These are phyloP conservation scores for Alectoris magna DNA, from an alignment of 2,797 vertebrate genomes.

Conservation along the genomic window DNA sequence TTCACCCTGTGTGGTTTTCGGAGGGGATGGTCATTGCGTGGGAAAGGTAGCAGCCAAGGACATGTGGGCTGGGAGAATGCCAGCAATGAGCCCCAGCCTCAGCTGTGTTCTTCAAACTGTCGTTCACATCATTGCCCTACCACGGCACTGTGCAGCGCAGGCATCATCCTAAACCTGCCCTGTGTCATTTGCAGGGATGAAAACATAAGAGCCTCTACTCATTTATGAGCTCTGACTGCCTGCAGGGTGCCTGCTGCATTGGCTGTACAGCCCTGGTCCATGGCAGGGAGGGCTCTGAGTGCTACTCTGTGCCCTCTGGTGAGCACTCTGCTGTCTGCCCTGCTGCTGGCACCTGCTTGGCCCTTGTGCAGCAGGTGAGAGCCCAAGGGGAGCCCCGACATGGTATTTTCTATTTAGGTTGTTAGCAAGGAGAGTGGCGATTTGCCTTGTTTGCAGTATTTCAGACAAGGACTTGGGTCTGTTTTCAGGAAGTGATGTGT, in stretches of 20 bases:
- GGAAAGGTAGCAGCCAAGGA: background rate
- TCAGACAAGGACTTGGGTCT: background rate
- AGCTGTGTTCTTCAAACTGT: background rate
- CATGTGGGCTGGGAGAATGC: accelerated
- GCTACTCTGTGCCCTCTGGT: too few species aligned
- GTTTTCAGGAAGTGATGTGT: background rate
- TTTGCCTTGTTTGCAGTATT: background rate
- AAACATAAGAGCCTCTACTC: accelerated
- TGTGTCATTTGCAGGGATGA: accelerated
- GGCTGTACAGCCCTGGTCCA: background rate
- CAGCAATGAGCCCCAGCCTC: background rate
- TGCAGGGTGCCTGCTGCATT: accelerated
- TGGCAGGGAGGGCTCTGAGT: background rate
- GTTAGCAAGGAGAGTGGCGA: accelerated
- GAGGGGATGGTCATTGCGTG: background rate
- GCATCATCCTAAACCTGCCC: background rate
- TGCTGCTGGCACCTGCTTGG: background rate
- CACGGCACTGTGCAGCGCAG: background rate
- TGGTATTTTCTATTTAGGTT: background rate
- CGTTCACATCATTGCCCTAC: background rate
- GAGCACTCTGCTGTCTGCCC: background rate
- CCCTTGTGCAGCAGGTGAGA: background rate
- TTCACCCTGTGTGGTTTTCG: background rate
- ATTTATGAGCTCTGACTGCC: background rate
- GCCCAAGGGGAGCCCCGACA: background rate